Evolutionary conservation across 1,140 invertebrate species (phyloP), one percentile per base, ranked within the genome.

Genomic region (Drosophila orosa): DNA sequence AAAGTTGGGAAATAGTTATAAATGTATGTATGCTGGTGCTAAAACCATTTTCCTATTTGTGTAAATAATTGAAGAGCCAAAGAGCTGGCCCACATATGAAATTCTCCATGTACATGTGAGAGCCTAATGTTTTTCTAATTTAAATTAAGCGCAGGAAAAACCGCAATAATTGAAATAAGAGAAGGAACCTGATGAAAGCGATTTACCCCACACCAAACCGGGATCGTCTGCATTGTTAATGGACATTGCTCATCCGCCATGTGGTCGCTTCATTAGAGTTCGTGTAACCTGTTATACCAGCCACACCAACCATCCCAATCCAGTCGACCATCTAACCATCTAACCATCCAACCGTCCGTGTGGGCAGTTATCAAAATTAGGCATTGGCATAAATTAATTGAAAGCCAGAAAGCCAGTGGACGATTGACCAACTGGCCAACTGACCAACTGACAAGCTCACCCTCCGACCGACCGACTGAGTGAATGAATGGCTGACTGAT

Each of bases 361-460:
- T 65, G 66, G 74, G 22, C 47, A 63, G 80, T 71, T 82, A 82
- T 83, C 76, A 79, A 82, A 82, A 84, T 82, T 58, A 84, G 59
- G 75, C 80, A 84, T 29, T 58, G 60, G 77, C 80, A 84, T 85
- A 84, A 85, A 84, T 85, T 85, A 84, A 84, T 67, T 68, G 66
- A 73, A 72, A 68, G 57, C 25, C 56, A 63, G 45, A 73, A 75
- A 45, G 63, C 25, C 47, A 65, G 22, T 15, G 31, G 63, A 29
- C 24, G 40, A 19, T 27, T 40, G 60, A 61, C 39, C 12, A 27
- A 47, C 45, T 47, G 45, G n/a, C 50, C 19, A 42, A 54, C 29
- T 54, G 50, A 24, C 50, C 31, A 54, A 54, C 50, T 54, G 50
- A 54, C 50, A 54, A 54, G 50, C 50, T 35, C n/a, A 47, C 40